Evolutionary conservation across 2,113 vertebrate genomes (phyloP), one percentile per base, ranked within the genome.

Genomic region (Petrocephalus zakoni): DNA sequence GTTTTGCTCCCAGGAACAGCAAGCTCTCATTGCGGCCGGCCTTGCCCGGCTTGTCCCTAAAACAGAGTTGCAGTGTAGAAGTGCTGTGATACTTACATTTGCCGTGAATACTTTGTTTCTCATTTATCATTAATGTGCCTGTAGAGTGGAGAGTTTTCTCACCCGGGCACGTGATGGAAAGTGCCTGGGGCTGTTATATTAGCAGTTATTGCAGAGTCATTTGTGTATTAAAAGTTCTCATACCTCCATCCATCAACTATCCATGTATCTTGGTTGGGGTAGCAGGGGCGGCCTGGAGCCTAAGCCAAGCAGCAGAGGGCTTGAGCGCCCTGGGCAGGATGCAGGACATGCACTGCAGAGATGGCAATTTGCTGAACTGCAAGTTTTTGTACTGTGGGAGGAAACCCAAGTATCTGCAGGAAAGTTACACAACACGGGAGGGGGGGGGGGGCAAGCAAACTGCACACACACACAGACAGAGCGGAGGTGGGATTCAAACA

Each of bases 121-220:
- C 29, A 83, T 88, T 42, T 82, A 88, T 88, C 25, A 88, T 83
- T 88, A n/a, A 88, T 47, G 37, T 34, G 29, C 46, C 52, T 89
- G 46, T 85, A 68, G 17, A 22, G 19, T 56, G 37, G 86, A 55
- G 46, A 47, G 49, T n/a, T 21, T 81, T 82, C 53, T 58, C 19
- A 42, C 42, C 19, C 56, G 42, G 22, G 10, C 49, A 75, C 75
- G 42, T 49, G 51, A 75, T 75, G n/a, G 64, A 52, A 75, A 75
- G 64, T 52, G 64, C 55, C 56, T n/a, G 19, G 25, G 86, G 34
- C 37, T 37, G 46, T 58, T 87, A 61, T 87, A 64, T 64, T 52
- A 8, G 51, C 15, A 4, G 10, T 64, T 61, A 46, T 61, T 61
- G 34, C 52, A 19, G 52, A 21, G 37, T 42, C 55, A 34, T 34